Evolutionary conservation across 2,113 vertebrate genomes (phyloP).

Genomic region (Pungitius pungitius): DNA sequence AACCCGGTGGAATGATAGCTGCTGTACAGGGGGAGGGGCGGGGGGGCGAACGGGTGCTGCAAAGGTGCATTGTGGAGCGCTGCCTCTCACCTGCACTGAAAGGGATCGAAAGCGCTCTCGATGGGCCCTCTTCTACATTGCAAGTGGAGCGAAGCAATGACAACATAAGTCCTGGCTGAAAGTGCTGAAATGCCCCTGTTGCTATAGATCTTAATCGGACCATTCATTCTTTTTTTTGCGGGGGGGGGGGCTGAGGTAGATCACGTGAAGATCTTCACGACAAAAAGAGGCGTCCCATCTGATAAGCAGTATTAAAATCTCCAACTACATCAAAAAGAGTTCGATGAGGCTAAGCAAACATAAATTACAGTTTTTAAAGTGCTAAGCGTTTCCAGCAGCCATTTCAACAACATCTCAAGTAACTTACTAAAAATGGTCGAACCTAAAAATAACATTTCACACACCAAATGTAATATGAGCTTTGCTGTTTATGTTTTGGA

Average conservation of each 20-base stretch:
- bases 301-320: constrained; percentile 74
- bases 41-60: neutral
- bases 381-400: constrained; percentile 14
- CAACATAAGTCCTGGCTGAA: constrained; percentile 65
- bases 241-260: constrained; percentile 64
- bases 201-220: constrained; percentile 76
- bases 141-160: constrained; percentile 76
- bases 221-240: constrained; percentile 42
- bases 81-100: constrained; percentile 71
- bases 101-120: constrained; percentile 48
- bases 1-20: constrained; percentile 81
- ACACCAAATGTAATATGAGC: constrained; percentile 31
- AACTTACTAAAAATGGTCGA: neutral
- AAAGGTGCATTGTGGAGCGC: constrained; percentile 55
- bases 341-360: constrained; percentile 37
- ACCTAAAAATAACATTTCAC: constrained; percentile 18
- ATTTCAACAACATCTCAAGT: constrained; percentile 24
- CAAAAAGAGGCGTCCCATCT: constrained; percentile 68
- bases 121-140: constrained; percentile 70
- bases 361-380: constrained; percentile 37
- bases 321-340: constrained; percentile 26
- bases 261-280: constrained; percentile 68
- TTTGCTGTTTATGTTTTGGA: constrained; percentile 17
- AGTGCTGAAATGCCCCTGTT: constrained; percentile 64
- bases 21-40: constrained; percentile 13